Conservation (phyloP, 2,113 vertebrate genomes). For the Oreochromis tanganicae region DNA sequence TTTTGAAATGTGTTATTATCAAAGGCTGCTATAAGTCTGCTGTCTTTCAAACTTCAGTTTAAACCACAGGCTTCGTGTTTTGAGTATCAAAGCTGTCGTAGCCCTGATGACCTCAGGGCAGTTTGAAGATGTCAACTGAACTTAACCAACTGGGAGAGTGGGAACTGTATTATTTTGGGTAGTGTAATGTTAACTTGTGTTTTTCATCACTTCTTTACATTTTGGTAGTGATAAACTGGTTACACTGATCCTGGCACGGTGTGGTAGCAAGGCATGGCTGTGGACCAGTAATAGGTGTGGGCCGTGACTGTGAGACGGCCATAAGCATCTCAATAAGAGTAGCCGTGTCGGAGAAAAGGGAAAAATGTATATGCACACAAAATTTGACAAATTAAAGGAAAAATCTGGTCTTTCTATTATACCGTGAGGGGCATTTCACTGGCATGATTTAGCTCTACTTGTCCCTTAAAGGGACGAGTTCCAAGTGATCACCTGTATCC, state of each 20-base stretch:
- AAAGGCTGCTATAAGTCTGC: background rate
- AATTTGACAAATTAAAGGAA: background rate
- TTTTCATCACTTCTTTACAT: background rate
- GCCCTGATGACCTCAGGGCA: background rate
- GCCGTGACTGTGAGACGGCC: background rate
- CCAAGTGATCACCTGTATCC: background rate
- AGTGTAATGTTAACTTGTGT: background rate
- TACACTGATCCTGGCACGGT: background rate
- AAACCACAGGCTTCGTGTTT: background rate
- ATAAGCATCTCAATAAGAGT: background rate
- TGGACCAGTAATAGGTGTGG: background rate
- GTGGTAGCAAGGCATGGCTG: background rate
- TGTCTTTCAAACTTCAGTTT: background rate
- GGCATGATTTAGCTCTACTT: background rate
- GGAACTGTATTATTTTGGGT: background rate
- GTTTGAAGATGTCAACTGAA: background rate
- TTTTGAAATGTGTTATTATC: background rate
- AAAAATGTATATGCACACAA: background rate
- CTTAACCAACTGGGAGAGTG: background rate
- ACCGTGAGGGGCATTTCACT: background rate
- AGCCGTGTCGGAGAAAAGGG: background rate
- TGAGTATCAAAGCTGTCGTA: background rate
- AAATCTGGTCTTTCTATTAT: background rate
- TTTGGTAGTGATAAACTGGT: background rate
- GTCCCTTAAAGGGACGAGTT: background rate